phyloP scores from a whole-genome alignment of 1,140 invertebrate species.

The Pogonomyrmex californicus region DNA sequence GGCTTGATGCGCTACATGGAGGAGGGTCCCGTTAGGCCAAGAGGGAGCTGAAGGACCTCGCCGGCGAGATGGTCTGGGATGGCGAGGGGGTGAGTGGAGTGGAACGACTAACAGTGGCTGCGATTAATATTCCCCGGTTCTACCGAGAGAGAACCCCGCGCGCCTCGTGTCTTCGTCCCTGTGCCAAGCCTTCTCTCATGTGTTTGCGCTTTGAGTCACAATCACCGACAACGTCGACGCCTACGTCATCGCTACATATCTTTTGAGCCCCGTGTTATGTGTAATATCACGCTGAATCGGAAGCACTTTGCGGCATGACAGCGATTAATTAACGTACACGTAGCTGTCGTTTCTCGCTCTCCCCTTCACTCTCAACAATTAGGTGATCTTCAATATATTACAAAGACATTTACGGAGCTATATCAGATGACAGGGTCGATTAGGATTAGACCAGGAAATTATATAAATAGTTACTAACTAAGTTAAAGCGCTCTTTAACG shows the following conservation, averaged over 20 bases:
- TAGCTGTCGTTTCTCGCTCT: constrained; percentile 56
- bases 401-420: constrained; percentile 28
- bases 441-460: neutral
- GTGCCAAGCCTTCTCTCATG: constrained; percentile 59
- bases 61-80: constrained; percentile 48
- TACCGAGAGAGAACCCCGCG: constrained; percentile 69
- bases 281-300: constrained; percentile 63
- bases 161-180: constrained; percentile 58
- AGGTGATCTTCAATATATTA: constrained; percentile 48
- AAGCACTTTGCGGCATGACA: constrained; percentile 63
- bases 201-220: constrained; percentile 74
- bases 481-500: neutral
- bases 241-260: constrained; percentile 67
- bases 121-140: constrained; percentile 84
- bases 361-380: constrained; percentile 34
- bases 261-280: constrained; percentile 73
- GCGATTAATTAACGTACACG: constrained; percentile 64
- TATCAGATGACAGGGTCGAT: constrained; percentile 31
- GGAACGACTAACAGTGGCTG: constrained; percentile 81
- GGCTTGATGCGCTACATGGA: constrained; percentile 77
- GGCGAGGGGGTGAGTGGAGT: constrained; percentile 55
- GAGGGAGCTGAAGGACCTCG: constrained; percentile 63
- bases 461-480: neutral
- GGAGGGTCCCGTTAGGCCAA: constrained; percentile 71
- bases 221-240: constrained; percentile 65